These are phyloP conservation scores for Irena cyanogastra DNA, from an alignment of 2,113 vertebrate genomes.

Conservation along the genomic window DNA sequence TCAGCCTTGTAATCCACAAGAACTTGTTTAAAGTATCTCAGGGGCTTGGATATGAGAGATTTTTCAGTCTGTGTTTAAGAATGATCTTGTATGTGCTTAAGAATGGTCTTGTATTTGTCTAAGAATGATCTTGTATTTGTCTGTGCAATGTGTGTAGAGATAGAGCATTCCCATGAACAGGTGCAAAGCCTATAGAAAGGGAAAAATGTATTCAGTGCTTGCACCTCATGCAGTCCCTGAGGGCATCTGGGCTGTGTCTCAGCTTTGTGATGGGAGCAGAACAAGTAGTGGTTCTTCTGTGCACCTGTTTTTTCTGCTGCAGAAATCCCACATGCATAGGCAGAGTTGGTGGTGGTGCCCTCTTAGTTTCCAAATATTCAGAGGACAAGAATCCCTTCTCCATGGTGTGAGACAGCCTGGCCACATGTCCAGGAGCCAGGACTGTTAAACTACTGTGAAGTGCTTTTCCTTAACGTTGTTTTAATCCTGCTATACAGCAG, in stretches of 20 bases:
- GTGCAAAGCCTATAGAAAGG: fast-evolving
- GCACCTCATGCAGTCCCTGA: not conserved
- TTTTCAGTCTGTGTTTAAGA: not conserved
- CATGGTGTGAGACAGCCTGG: not conserved
- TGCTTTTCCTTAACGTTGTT: not conserved
- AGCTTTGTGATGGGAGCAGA: not conserved
- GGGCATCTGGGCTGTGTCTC: not conserved
- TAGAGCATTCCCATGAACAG: not conserved
- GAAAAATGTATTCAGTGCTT: not conserved
- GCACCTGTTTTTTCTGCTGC: not conserved
- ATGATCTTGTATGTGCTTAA: not conserved
- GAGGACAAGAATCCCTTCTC: not conserved
- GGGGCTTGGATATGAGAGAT: not conserved
- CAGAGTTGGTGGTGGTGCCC: not conserved
- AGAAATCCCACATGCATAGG: not conserved
- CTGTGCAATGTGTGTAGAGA: not conserved
- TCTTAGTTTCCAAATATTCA: not conserved
- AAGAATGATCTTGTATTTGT: not conserved
- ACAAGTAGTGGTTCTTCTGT: not conserved
- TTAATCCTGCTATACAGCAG: not conserved
- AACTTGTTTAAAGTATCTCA: not conserved
- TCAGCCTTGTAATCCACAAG: not conserved
- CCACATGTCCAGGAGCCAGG: not conserved
- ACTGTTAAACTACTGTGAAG: not conserved
- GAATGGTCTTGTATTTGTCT: no score